A percentile compares a stretch with the other conserved stretches of the same genome.
Conservation (phyloP, 2,888 invertebrate genomes). For the Acrobasis repandana region DNA sequence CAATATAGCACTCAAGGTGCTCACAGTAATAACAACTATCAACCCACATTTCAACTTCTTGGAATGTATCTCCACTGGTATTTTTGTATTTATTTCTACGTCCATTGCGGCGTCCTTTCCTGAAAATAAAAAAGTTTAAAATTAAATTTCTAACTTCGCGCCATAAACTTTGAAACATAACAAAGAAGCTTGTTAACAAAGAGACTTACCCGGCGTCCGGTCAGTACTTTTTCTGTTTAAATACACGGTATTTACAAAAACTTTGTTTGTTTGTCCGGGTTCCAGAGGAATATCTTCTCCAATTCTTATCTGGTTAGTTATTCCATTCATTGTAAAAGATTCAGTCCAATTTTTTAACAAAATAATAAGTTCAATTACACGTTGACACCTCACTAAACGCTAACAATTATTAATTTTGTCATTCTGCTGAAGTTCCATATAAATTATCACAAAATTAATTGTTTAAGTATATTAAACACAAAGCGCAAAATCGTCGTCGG, state of each 20-base stretch:
- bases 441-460: conserved; percentile 5
- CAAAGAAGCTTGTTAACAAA: conserved; percentile 11
- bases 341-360: neutral
- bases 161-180: conserved; percentile 12
- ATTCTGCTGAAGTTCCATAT: neutral
- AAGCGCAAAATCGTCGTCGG: neutral
- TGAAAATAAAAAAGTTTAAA: neutral
- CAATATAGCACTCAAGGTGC: conserved; percentile 15
- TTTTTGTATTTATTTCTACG: conserved; percentile 13
- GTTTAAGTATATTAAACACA: neutral
- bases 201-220: conserved; percentile 14
- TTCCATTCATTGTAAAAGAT: conserved; percentile 9
- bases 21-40: conserved; percentile 9
- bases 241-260: conserved; percentile 15
- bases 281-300: conserved; percentile 14
- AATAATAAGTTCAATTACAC: neutral
- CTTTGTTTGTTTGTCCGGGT: conserved; percentile 9
- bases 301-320: conserved; percentile 13
- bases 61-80: conserved; percentile 7
- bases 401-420: neutral
- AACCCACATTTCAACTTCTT: conserved; percentile 16
- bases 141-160: conserved; percentile 8
- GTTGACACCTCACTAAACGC: neutral
- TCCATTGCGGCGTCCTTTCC: conserved; percentile 20
- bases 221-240: conserved; percentile 9